Conservation (phyloP, 1,140 invertebrate species). For the Gonatopus flavifemur region DNA sequence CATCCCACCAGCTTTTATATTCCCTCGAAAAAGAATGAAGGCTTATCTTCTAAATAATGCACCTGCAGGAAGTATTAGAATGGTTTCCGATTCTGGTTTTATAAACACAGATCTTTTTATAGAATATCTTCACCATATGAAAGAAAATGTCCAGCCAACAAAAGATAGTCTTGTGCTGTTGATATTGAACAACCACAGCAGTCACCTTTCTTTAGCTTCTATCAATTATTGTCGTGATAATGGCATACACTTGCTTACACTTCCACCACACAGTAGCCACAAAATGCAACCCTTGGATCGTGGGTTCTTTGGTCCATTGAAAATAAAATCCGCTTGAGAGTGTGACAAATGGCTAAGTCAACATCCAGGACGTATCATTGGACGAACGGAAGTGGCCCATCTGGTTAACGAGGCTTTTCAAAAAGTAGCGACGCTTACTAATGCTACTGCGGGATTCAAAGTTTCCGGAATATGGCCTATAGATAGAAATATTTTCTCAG, state of each 20-base stretch:
- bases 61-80: slow-evolving; percentile 22
- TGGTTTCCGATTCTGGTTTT: slow-evolving; percentile 22
- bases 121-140: slow-evolving; percentile 31
- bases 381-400: slow-evolving; percentile 33
- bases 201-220: slow-evolving; percentile 13
- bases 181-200: slow-evolving; percentile 35
- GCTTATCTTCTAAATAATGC: slow-evolving; percentile 33
- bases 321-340: slow-evolving; percentile 5
- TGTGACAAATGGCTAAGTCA: slow-evolving; percentile 30
- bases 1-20: slow-evolving; percentile 42
- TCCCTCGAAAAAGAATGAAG: slow-evolving; percentile 37
- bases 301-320: slow-evolving; percentile 23
- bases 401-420: slow-evolving; percentile 41
- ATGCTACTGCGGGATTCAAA: slow-evolving; percentile 31
- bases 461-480: slow-evolving; percentile 34
- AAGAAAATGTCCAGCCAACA: slow-evolving; percentile 14
- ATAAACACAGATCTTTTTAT: slow-evolving; percentile 25
- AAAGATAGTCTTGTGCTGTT: slow-evolving; percentile 26
- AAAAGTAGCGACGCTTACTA: slow-evolving; percentile 35
- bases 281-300: slow-evolving; percentile 23
- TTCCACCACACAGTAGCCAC: slow-evolving; percentile 24
- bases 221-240: slow-evolving; percentile 17
- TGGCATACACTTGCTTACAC: slow-evolving; percentile 12
- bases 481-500: slow-evolving; percentile 30
- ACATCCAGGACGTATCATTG: slow-evolving; percentile 39